Evolutionary conservation across 2,113 vertebrate species (phyloP), one percentile per base, ranked within the genome.

Genomic region (Corythoichthys intestinalis): DNA sequence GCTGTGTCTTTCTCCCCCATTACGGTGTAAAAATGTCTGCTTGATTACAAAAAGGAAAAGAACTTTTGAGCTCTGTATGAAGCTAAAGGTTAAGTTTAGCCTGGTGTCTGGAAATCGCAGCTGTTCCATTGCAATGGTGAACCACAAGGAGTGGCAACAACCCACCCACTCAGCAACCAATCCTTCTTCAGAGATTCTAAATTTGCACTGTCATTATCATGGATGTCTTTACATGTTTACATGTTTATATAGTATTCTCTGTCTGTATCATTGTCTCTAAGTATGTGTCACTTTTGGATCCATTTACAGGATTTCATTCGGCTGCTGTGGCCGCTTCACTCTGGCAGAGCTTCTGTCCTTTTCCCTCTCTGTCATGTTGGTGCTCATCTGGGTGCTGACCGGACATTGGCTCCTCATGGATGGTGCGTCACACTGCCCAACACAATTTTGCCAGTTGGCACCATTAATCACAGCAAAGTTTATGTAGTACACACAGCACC

Each of bases 351-450:
- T 99, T 67, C 93, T 99, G 48, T 98, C 97, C 0, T 99, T 99
- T 89, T 98, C 96, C 15, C 92, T 99, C 44, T 99, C 97, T 12
- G 94, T 99, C 69, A 89, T 98, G 94, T 93, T 99, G 57, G 97
- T 99, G 74, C 95, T 99, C 86, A 98, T 99, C 92, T 99, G 97
- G 97, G 97, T 99, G 81, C 92, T 99, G 37, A 99, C 97, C 5
- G 97, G 97, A 83, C 97, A 99, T 81, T 99, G 97, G 97, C 95
- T 99, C 44, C 95, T 99, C 61, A 99, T 99, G 97, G 97, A 99
- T 20, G 97, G 97, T 99, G 73, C 83, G 94, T 86, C 2, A 15
- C 46, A 39, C 46, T 6, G 37, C 50, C 52, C 10, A 6, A 6
- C 20, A 15, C 63, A 53, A 37, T 71, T 8, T 8, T 65, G 28